Base-by-base conservation (phyloP, 2,113 vertebrate genomes). In the Nerophis ophidion region DNA sequence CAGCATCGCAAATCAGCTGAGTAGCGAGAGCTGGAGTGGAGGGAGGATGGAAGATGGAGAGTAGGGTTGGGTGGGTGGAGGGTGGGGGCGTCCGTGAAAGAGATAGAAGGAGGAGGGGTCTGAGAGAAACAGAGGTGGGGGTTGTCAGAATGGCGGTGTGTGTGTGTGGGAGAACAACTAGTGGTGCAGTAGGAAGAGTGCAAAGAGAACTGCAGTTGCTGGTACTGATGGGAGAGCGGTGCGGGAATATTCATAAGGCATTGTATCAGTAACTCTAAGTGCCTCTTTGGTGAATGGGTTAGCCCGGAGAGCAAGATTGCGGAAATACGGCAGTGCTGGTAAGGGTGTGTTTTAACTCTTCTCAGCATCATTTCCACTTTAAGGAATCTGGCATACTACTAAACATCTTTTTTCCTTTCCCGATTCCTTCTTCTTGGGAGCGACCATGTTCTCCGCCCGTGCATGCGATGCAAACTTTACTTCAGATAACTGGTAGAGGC, bases 121-220 rank as follows among this genome's bases (percentile, higher is more conserved):
- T 73, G 80, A 75, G 74, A 67, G 79, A 77, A 72, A 72, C 80
- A 60, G 78, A 79, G 83, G 83, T 83, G 85, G 82, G 82, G 84
- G 80, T 83, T 76, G 86, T 80, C 77, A 72, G 79, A 68, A 67
- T 66, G 83, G 65, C 72, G 63, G 81, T 60, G 75, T 65, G 81
- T 60, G 75, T 11, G 46, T 58, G 72, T 63, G 76, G 76, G 55
- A 69, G 72, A 65, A 59, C 75, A 82, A 84, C 83, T 83, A 80
- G 72, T 89, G 86, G 87, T 89, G 89, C 89, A 90, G 89, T 86
- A 84, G 84, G 81, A 85, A 84, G 77, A 83, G 84, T 81, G 79
- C 57, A 75, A 82, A 63, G 75, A 87, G 79, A 82, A 89, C 88
- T 88, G 90, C 89, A 88, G 89, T 79, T 88, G 83, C 69, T 82